These are phyloP conservation scores for Geotrupes spiniger DNA, from an alignment of 2,888 invertebrate species.

Conservation along the genomic window DNA sequence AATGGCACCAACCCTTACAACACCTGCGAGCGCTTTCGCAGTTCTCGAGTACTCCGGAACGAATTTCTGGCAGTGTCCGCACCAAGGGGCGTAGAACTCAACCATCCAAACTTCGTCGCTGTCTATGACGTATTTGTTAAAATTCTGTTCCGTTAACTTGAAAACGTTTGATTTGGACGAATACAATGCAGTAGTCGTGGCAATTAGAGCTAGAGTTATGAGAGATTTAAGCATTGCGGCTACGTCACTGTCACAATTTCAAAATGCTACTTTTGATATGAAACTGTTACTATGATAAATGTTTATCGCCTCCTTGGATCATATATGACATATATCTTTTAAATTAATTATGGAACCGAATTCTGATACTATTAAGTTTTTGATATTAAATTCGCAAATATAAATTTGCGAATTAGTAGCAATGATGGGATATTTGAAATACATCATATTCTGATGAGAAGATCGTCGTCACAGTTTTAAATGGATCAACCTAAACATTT, in stretches of 20 bases:
- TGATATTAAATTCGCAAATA: too few species aligned
- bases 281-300: too few species aligned
- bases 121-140: constrained; percentile 75
- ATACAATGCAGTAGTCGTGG: constrained; percentile 56
- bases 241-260: background rate
- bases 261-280: background rate
- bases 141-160: constrained; percentile 79
- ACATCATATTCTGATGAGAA: too few species aligned
- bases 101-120: constrained; percentile 88
- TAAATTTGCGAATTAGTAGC: too few species aligned
- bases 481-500: too few species aligned
- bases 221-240: too few species aligned
- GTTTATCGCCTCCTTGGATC: too few species aligned
- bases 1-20: constrained; percentile 85
- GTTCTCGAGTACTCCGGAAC: constrained; percentile 74
- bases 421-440: too few species aligned
- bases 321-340: too few species aligned
- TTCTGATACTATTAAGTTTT: too few species aligned
- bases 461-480: too few species aligned
- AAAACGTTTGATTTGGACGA: constrained; percentile 74
- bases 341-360: too few species aligned
- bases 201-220: constrained; percentile 30
- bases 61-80: constrained; percentile 79
- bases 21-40: constrained; percentile 52
- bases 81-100: constrained; percentile 93